Evolutionary conservation across 2,888 invertebrate genomes (phyloP).

Genomic region (Hedychridium roseum): DNA sequence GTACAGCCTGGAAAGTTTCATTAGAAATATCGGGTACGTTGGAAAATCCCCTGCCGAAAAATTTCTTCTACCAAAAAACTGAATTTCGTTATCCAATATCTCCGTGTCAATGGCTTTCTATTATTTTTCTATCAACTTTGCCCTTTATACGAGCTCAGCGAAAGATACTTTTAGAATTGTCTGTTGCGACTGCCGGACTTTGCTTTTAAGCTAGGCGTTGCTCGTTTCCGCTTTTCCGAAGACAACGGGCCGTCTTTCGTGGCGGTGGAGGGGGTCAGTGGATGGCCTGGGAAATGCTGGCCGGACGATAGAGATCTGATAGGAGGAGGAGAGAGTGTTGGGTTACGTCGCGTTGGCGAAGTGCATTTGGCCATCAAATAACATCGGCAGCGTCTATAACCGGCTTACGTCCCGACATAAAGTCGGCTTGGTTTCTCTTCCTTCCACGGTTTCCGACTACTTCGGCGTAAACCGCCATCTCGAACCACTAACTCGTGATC

Average conservation of each 20-base stretch:
- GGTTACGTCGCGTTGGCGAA: slow-evolving; percentile 51
- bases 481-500: slow-evolving; percentile 63
- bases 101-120: no score
- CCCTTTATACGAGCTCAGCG: no score
- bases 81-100: no score
- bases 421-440: slow-evolving; percentile 56
- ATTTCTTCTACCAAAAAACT: no score
- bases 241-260: slow-evolving; percentile 3
- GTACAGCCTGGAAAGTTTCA: slow-evolving; percentile 49
- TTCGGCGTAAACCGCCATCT: slow-evolving; percentile 43
- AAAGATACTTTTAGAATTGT: no score
- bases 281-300: slow-evolving; percentile 34
- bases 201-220: no score
- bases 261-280: slow-evolving; percentile 17
- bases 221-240: no score
- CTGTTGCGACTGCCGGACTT: no score
- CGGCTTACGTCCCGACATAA: slow-evolving; percentile 63
- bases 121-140: no score
- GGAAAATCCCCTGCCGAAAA: no score
- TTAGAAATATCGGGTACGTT: slow-evolving; percentile 48
- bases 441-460: slow-evolving; percentile 38
- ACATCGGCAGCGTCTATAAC: slow-evolving; percentile 64
- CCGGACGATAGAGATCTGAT: slow-evolving; percentile 53
- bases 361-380: slow-evolving; percentile 65
- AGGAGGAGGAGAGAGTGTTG: slow-evolving; percentile 34